Evolutionary conservation across 1,140 invertebrate genomes (phyloP), one percentile per base, ranked within the genome.

Genomic region (Heliconius himera): DNA sequence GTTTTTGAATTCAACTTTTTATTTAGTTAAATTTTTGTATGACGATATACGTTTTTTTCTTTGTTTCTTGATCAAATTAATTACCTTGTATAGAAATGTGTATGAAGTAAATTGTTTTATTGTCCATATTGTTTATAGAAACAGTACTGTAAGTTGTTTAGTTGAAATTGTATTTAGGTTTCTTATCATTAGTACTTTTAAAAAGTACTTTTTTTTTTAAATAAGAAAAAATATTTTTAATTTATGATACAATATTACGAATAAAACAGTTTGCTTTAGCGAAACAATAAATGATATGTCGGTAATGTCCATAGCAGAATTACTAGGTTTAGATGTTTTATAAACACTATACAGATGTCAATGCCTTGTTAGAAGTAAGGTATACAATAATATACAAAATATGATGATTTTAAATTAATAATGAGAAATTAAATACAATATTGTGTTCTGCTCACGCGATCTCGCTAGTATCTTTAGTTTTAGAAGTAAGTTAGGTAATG

Each of bases 381-480:
- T 86, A 78, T 78, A 81, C 77, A 78, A 73, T 41, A 73, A 71
- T 82, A 81, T 82, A 82, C 81, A 84, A 82, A 74, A 72, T 38
- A 38, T 38, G 36, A 38, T 71, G 75, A 70, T 70, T 76, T 76
- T 76, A 70, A 72, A 66, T 66, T 3, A 76, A 76, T 76, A 76
- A 77, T 72, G 41, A 38, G 49, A 51, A 76, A 76, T 33, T 70
- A 76, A 76, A 76, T 75, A 56, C 77, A 73, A 89, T 88, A 89
- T 91, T 93, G 91, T 94, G 93, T 94, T 94, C 93, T 90, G 91
- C 91, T 94, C 92, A 94, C 88, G 89, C 88, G 93, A 94, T 94
- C 93, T 94, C 93, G 91, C 91, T 94, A 93, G 91, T 91, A 91
- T 90, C 91, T 91, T 93, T 93, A 93, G 92, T 93, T 93, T 93